These are phyloP conservation scores for Stomorhina lunata DNA, from an alignment of 2,888 invertebrate genomes.

Conservation along the genomic window DNA sequence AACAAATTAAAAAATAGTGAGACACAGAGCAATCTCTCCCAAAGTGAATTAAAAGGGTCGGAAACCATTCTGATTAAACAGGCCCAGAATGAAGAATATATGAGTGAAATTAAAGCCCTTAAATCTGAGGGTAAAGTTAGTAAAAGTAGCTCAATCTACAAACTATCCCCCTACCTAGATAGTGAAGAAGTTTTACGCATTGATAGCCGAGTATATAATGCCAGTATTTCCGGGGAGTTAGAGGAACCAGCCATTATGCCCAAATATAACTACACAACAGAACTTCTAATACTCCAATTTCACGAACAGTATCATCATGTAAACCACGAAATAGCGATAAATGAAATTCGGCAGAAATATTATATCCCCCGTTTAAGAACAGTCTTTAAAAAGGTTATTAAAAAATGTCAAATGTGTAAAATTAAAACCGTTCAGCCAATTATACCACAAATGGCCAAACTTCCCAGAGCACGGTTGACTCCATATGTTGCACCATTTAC, in stretches of 20 bases:
- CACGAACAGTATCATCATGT: constrained; percentile 9
- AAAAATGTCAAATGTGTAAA: constrained; percentile 55
- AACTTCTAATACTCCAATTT: constrained; percentile 26
- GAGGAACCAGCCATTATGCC: constrained; percentile 13
- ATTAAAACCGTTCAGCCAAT: constrained; percentile 40
- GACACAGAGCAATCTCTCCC: not conserved
- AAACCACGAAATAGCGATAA: constrained; percentile 6
- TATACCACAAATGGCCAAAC: constrained; percentile 42
- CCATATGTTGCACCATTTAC: constrained; percentile 2
- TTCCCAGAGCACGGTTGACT: constrained; percentile 36
- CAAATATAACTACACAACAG: not conserved
- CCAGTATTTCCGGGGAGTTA: not conserved
- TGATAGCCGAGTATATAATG: constrained; percentile 1
- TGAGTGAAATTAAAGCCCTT: not conserved
- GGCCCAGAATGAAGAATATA: constrained; percentile 14
- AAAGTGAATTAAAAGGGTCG: constrained; percentile 12
- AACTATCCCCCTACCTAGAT: not conserved
- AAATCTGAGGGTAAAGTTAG: not conserved
- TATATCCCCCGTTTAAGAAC: constrained; percentile 41
- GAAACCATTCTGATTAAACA: not conserved
- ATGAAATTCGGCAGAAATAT: constrained; percentile 8
- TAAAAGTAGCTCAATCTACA: constrained; percentile 27
- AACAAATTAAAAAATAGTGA: constrained; percentile 9
- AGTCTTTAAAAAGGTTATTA: constrained; percentile 25
- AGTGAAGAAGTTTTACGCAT: constrained; percentile 1